Conservation (phyloP, 2,113 vertebrate genomes). For the Semnornis frantzii region DNA sequence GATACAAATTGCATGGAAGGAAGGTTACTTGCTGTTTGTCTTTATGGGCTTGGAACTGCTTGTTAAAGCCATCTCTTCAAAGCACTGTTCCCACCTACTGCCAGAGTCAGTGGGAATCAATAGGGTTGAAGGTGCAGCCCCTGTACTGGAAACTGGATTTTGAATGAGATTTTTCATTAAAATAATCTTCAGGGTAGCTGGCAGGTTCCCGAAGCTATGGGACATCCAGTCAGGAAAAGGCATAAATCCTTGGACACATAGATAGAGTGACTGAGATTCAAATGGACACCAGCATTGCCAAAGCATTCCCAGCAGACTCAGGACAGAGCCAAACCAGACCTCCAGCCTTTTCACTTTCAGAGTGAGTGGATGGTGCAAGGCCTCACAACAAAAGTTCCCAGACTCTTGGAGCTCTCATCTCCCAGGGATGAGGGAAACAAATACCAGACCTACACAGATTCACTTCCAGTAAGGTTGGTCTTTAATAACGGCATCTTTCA, state of each 20-base stretch:
- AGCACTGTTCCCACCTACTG: not conserved
- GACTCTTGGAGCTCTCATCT: not conserved
- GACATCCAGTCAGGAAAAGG: slow-evolving; percentile 26
- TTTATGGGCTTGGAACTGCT: not conserved
- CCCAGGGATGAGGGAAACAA: not conserved
- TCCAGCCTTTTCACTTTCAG: not conserved
- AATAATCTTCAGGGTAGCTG: not conserved
- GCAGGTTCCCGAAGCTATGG: slow-evolving; percentile 1
- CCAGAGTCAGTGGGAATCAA: not conserved
- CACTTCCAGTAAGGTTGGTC: not conserved
- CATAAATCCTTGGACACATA: slow-evolving; percentile 14
- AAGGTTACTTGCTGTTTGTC: not conserved
- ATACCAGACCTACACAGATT: not conserved
- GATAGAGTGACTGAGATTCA: not conserved
- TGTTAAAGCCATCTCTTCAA: not conserved
- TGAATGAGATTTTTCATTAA: slow-evolving; percentile 20
- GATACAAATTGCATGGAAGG: not conserved
- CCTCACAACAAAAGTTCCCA: not conserved
- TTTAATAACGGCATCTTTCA: not conserved
- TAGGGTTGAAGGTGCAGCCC: not conserved
- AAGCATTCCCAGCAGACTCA: not conserved
- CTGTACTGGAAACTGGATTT: not conserved
- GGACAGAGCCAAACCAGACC: not conserved
- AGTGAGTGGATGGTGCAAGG: not conserved
- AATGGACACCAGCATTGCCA: not conserved